A percentile compares a stretch with the other conserved stretches of the same genome.
Evolutionary conservation across 2,888 invertebrate genomes (phyloP).

Genomic region (Rhopalosiphum nymphaeae): DNA sequence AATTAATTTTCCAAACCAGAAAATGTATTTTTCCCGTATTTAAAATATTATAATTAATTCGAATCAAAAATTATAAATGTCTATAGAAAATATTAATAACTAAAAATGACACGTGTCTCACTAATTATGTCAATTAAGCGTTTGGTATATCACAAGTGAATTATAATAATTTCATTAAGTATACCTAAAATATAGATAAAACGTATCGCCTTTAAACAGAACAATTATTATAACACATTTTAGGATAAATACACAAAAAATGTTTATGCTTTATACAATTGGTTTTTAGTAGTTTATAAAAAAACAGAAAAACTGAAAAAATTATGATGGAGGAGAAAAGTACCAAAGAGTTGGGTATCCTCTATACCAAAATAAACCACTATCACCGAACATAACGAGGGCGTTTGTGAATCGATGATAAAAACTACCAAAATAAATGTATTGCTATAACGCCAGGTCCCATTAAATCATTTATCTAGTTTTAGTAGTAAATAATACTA

Average conservation of each 20-base stretch:
- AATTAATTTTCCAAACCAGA: too few relatives aligned
- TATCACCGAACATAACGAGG: neutral
- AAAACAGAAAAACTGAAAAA: neutral
- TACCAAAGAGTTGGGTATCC: neutral
- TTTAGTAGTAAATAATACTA: neutral
- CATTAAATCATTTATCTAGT: neutral
- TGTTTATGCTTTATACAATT: neutral
- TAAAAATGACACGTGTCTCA: too few relatives aligned
- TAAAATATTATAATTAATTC: too few relatives aligned
- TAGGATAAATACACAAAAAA: neutral
- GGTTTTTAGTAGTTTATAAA: neutral
- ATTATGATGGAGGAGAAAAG: neutral
- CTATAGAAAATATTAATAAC: too few relatives aligned
- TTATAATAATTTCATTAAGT: too few relatives aligned
- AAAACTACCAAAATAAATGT: neutral
- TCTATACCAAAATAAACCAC: neutral
- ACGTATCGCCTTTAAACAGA: too few relatives aligned
- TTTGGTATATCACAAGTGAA: too few relatives aligned
- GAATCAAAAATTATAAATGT: too few relatives aligned
- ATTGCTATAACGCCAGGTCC: neutral
- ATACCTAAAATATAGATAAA: too few relatives aligned
- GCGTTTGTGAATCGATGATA: neutral
- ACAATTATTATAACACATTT: neutral
- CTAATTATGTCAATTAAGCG: too few relatives aligned
- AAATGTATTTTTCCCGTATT: too few relatives aligned